Evolutionary conservation across 2,888 invertebrate species (phyloP), one percentile per base, ranked within the genome.

Genomic region (Halocaridina rubra): DNA sequence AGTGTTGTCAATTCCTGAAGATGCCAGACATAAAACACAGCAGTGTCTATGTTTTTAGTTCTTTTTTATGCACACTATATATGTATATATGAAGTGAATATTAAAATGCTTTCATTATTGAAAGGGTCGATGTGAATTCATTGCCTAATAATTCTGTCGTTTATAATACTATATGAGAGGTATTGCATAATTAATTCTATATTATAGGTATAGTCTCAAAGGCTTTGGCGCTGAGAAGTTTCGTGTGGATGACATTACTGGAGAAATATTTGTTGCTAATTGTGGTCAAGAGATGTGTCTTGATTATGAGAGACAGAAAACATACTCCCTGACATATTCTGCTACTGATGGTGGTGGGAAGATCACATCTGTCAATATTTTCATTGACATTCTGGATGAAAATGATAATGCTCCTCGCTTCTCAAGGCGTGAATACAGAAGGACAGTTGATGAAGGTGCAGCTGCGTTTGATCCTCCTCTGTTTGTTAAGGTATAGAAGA

Each of bases 171-270:
- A n/a, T n/a, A n/a, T n/a, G n/a, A n/a, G n/a, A n/a, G n/a, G n/a
- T n/a, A n/a, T n/a, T n/a, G n/a, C n/a, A n/a, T n/a, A n/a, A n/a
- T n/a, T n/a, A n/a, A n/a, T n/a, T n/a, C n/a, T n/a, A n/a, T n/a
- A n/a, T n/a, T n/a, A 39, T 77, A 88, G 93, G 16, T 97, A 96
- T 90, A 92, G 93, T 0, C 90, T 97, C 0, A 94, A 94, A 82
- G 96, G 97, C 8, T 95, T 96, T 89, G 96, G 96, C 0, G 94
- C 95, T 0, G 94, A 95, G 88, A 93, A 94, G 89, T 96, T 96
- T 90, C 92, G 92, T 46, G 95, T 95, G 0, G 93, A 96, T 89
- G 91, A 92, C 0, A 91, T 90, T 59, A 93, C 92, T 10, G 96
- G 96, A 0, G 94, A 94, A 5, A 90, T 96, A 8, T 94, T 92